A percentile compares a stretch with the other conserved stretches of the same genome.
Evolutionary conservation across 2,888 invertebrate genomes (phyloP).

Genomic region (Tenthredo scrophulariae): DNA sequence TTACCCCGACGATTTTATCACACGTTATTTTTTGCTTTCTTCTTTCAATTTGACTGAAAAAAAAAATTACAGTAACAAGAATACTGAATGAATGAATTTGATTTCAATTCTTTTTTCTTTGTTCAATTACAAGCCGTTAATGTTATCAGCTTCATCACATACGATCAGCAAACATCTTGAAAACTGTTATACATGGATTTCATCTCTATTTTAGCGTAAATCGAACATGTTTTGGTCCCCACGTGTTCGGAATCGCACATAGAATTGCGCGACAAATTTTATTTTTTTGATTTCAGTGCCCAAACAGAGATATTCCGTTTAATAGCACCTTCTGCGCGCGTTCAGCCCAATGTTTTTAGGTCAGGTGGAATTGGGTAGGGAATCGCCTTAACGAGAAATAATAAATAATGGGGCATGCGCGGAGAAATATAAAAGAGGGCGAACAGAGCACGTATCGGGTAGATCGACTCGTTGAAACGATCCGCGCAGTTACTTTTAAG

Average conservation of each 20-base stretch:
- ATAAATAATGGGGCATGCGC: slow-evolving; percentile 18
- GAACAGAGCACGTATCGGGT: background rate
- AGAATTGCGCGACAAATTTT: too few species aligned
- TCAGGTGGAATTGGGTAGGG: too few species aligned
- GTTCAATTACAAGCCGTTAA: background rate
- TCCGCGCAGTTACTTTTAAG: background rate
- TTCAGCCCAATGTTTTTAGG: too few species aligned
- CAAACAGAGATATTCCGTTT: too few species aligned
- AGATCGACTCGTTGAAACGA: background rate
- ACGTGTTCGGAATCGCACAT: too few species aligned
- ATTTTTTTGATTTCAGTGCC: too few species aligned
- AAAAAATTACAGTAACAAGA: too few species aligned
- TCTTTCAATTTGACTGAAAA: background rate
- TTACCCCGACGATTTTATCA: background rate
- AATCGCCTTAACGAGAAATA: too few species aligned
- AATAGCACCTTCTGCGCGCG: too few species aligned
- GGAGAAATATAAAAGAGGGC: background rate
- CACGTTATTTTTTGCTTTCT: background rate
- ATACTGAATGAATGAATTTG: background rate
- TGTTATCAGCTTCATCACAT: background rate
- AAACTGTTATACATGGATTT: too few species aligned
- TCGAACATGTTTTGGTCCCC: too few species aligned
- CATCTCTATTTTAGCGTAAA: too few species aligned
- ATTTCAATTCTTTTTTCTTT: background rate
- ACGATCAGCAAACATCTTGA: background rate